phyloP scores from a whole-genome alignment of 2,113 vertebrate genomes.

The Hippocampus comes region DNA sequence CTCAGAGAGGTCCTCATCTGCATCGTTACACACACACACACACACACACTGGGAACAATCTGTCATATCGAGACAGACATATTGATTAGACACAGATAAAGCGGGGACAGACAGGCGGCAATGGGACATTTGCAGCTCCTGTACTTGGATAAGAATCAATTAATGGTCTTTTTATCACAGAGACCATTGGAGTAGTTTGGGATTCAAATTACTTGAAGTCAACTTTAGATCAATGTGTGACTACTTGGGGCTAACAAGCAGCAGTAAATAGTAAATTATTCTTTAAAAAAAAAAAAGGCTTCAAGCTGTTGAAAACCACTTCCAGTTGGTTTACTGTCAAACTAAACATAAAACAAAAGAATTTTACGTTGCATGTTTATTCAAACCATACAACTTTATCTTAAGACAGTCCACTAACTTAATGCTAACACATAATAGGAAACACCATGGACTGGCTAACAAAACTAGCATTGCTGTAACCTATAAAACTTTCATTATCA shows the following conservation, averaged over 20 bases:
- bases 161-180: conserved; percentile 53
- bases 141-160: conserved; percentile 62
- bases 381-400: too few relatives aligned
- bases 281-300: too few relatives aligned
- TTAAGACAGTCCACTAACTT: too few relatives aligned
- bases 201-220: conserved; percentile 18
- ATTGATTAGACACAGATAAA: conserved; percentile 63
- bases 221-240: conserved; percentile 35
- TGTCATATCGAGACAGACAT: conserved; percentile 64
- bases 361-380: too few relatives aligned
- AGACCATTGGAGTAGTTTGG: conserved; percentile 38
- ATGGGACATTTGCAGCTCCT: conserved; percentile 50
- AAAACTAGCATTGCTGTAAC: too few relatives aligned
- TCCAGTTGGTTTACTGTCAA: too few relatives aligned
- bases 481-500: too few relatives aligned
- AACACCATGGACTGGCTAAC: too few relatives aligned
- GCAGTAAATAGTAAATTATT: too few relatives aligned
- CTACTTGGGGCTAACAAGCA: neutral
- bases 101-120: conserved; percentile 40
- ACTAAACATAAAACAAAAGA: too few relatives aligned
- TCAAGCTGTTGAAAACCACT: too few relatives aligned
- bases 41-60: conserved; percentile 28
- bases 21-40: conserved; percentile 1
- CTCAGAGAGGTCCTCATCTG: conserved; percentile 34
- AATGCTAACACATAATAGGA: too few relatives aligned